Percentiles rank a stretch among this genome's conserved stretches.
Evolutionary conservation across 2,888 invertebrate genomes (phyloP).

Genomic region (Spilosoma lubricipeda): DNA sequence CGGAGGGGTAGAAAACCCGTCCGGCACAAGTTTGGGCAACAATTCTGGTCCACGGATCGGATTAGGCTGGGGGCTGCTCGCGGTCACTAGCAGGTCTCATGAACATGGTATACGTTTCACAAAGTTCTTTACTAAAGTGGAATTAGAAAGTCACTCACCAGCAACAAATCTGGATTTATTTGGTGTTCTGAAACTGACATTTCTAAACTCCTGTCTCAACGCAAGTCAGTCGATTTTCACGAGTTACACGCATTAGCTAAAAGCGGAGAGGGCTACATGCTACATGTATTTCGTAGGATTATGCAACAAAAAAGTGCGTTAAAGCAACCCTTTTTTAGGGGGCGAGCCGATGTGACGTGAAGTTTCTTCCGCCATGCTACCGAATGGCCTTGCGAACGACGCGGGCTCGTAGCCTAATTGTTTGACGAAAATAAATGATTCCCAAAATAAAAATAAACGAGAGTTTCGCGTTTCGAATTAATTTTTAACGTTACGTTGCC

Average conservation of each 20-base stretch:
- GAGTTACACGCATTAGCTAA: slow-evolving; percentile 65
- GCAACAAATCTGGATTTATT: slow-evolving; percentile 84
- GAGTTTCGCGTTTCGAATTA: slow-evolving; percentile 81
- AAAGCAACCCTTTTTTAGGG: slow-evolving; percentile 75
- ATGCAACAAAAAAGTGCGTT: slow-evolving; percentile 78
- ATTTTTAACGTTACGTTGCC: slow-evolving; percentile 75
- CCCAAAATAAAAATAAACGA: slow-evolving; percentile 83
- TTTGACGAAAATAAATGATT: slow-evolving; percentile 86
- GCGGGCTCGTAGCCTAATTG: slow-evolving; percentile 78
- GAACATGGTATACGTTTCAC: slow-evolving; percentile 84
- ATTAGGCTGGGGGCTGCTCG: slow-evolving; percentile 76
- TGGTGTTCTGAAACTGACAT: slow-evolving; percentile 77
- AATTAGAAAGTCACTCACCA: slow-evolving; percentile 84
- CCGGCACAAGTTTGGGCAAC: slow-evolving; percentile 77
- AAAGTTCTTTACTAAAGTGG: slow-evolving; percentile 77
- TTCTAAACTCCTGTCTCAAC: slow-evolving; percentile 73
- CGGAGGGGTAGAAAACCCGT: slow-evolving; percentile 42
- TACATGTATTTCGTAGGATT: slow-evolving; percentile 71
- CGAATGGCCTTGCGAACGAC: slow-evolving; percentile 71
- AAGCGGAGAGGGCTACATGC: slow-evolving; percentile 54
- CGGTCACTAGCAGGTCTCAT: slow-evolving; percentile 80
- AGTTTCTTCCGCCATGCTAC: slow-evolving; percentile 74
- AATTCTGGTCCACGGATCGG: slow-evolving; percentile 76
- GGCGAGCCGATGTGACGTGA: slow-evolving; percentile 74
- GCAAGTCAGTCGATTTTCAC: slow-evolving; percentile 57